Percentiles rank a stretch among this genome's conserved stretches.
Evolutionary conservation across 2,888 invertebrate genomes (phyloP).

Genomic region (Lasioglossum lativentre): DNA sequence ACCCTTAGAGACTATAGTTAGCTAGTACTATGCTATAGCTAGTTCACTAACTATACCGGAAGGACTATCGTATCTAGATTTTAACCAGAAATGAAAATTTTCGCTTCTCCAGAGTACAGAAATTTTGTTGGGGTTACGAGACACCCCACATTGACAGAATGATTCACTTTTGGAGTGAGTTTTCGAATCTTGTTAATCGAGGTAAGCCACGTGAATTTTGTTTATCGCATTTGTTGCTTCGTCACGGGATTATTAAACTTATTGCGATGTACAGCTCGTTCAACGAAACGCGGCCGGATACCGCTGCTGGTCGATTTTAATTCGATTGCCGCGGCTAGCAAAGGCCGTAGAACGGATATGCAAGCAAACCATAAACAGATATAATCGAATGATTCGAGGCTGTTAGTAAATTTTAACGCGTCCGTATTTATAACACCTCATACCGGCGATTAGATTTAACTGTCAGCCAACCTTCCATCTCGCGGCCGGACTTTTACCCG

Average conservation of each 20-base stretch:
- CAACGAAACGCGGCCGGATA: not conserved
- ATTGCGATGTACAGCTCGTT: not conserved
- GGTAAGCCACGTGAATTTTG: not conserved
- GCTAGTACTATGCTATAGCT: not conserved
- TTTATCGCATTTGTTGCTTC: slow-evolving; percentile 7
- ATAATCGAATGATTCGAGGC: slow-evolving; percentile 36
- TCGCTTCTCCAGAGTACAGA: not conserved
- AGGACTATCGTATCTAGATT: not conserved
- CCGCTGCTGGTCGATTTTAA: slow-evolving; percentile 29
- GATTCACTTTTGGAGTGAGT: not conserved
- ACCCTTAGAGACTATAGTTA: slow-evolving; percentile 6
- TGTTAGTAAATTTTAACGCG: slow-evolving; percentile 18
- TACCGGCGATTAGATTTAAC: slow-evolving; percentile 22
- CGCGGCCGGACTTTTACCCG: not conserved
- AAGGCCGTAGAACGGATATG: not conserved
- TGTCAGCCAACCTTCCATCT: no score
- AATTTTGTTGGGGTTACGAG: no score
- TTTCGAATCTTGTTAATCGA: not conserved
- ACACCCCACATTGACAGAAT: not conserved
- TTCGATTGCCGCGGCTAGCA: slow-evolving; percentile 18
- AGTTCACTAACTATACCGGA: not conserved
- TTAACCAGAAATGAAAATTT: not conserved
- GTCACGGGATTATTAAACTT: not conserved
- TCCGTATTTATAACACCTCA: slow-evolving; percentile 24
- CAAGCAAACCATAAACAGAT: slow-evolving; percentile 40